Base-by-base conservation (phyloP, 2,797 vertebrate species). In the Catamblyrhynchus diadema region DNA sequence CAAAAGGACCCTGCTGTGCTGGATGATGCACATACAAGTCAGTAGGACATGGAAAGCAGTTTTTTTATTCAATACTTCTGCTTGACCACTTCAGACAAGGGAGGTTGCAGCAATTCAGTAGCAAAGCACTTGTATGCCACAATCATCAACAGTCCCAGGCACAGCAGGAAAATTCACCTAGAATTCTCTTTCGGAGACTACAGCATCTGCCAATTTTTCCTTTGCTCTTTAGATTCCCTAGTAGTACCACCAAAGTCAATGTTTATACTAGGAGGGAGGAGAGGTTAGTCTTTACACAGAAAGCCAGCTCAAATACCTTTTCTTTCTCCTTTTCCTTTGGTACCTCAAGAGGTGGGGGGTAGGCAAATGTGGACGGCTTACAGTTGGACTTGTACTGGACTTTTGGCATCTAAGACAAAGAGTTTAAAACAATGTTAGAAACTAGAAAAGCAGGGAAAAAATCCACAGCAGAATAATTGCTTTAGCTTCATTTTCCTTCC, bases 241-340 rank as follows among this genome's bases (percentile, higher is more conserved):
- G n/a, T 42, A 91, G 45, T 80, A 77, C 54, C 62, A 88, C 59
- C 70, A 61, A 88, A 93, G 69, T 66, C 69, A 81, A 81, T 56
- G 77, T 88, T 94, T 94, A 45, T 64, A 64, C 32, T 69, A 60
- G 66, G 28, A 86, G 20, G 48, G 42, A 94, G 62, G 86, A 90
- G 30, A 8, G 14, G 6, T 75, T 83, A 86, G 59, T 73, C 39
- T 86, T 86, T 51, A 67, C 14, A 50, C 12, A 41, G 60, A 91
- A 67, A 90, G 30, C 25, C 44, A 79, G 18, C 17, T 15, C 64
- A 88, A 98, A 95, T 94, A 99, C 99, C 99, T 99, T 99, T 97
- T 99, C 99, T 96, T 99, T 99, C 96, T 99, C 99, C 45, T 99
- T 99, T 97, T 99, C 99, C 81, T 99, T 99, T 65, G 99, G 99